A percentile compares a stretch with the other conserved stretches of the same genome.
These are phyloP conservation scores for Promerops cafer DNA, from an alignment of 2,113 vertebrate genomes.

Conservation along the genomic window DNA sequence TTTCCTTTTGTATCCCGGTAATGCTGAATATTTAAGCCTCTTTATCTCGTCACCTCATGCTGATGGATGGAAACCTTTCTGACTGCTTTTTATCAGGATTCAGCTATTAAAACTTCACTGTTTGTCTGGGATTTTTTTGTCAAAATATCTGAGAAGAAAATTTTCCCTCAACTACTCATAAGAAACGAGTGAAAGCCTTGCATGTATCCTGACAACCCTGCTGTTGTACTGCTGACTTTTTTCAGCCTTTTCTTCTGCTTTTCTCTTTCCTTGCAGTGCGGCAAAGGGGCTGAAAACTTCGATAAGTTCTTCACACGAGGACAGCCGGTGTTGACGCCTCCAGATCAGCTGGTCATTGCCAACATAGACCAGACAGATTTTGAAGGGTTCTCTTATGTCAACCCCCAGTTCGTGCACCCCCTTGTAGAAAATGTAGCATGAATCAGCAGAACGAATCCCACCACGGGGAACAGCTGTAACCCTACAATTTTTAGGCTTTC, in stretches of 20 bases:
- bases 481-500: conserved; percentile 65
- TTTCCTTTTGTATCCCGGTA: not conserved
- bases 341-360: conserved; percentile 95
- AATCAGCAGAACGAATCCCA: conserved; percentile 26
- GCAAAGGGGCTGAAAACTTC: conserved; percentile 97
- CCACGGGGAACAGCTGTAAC: not conserved
- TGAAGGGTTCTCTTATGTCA: conserved; percentile 94
- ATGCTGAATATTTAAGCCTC: not conserved
- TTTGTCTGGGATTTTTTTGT: not conserved
- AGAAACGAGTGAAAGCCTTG: not conserved
- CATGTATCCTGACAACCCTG: not conserved
- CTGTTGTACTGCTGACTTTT: not conserved
- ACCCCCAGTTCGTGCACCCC: conserved; percentile 88
- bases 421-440: conserved; percentile 84
- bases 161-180: not conserved
- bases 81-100: not conserved
- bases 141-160: not conserved
- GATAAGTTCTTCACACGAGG: conserved; percentile 98
- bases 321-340: conserved; percentile 92
- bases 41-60: not conserved
- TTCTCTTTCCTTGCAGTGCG: conserved; percentile 76
- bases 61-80: not conserved
- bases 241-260: not conserved
- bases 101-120: not conserved
- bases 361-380: conserved; percentile 99